A percentile compares a stretch with the other conserved stretches of the same genome.
Evolutionary conservation across 35 echinoderm and acorn worm species (phyloP).

Genomic region (Heliocidaris tuberculata): DNA sequence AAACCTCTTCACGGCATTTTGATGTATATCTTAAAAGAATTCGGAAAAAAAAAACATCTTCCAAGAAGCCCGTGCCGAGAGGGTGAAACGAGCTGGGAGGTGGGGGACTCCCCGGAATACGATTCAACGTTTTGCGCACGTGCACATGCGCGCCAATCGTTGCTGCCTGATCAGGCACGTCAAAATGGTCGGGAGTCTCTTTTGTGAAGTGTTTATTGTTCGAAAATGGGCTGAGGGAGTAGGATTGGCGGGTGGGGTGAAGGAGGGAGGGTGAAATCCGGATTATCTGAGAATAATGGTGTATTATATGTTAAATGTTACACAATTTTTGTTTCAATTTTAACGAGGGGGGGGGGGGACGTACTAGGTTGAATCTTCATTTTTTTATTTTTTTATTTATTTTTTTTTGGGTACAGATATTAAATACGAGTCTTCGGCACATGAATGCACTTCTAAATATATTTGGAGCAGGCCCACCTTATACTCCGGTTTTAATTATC

Average conservation of each 20-base stretch:
- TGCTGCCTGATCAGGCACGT: constrained; percentile 13
- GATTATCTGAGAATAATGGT: not conserved
- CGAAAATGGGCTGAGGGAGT: not conserved
- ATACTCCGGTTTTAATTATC: too few relatives aligned
- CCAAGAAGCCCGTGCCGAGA: not conserved
- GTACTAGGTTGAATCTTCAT: too few relatives aligned
- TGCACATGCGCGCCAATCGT: not conserved
- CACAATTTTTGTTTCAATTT: too few relatives aligned
- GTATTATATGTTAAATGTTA: too few relatives aligned
- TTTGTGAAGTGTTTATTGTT: constrained; percentile 6
- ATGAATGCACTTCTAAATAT: too few relatives aligned
- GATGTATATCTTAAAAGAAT: too few relatives aligned
- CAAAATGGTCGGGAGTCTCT: not conserved
- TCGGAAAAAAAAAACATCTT: not conserved
- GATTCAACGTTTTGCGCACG: not conserved
- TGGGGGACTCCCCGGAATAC: not conserved
- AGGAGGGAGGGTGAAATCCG: not conserved
- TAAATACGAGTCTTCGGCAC: too few relatives aligned
- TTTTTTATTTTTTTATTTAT: too few relatives aligned
- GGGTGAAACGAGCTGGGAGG: not conserved
- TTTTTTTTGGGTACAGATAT: too few relatives aligned
- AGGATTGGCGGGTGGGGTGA: not conserved
- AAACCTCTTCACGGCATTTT: too few relatives aligned
- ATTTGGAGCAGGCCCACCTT: too few relatives aligned
- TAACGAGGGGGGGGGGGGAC: too few relatives aligned